phyloP scores from a whole-genome alignment of 2,797 vertebrate genomes.

The Phoxinus dragarum region DNA sequence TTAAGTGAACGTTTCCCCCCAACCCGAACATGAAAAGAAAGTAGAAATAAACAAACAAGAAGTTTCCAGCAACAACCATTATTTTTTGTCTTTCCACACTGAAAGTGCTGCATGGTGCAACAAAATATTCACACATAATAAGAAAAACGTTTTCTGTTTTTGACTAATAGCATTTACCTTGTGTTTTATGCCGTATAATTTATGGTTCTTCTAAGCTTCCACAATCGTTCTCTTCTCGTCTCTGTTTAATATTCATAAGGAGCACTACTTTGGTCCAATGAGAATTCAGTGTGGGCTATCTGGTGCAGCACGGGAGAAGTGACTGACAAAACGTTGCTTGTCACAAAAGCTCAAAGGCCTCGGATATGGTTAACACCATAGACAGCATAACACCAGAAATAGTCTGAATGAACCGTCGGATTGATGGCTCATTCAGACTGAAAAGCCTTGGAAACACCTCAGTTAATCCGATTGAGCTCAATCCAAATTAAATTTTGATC shows the following conservation, averaged over 20 bases:
- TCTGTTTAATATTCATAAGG: background rate
- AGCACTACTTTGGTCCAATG: background rate
- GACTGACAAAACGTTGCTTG: background rate
- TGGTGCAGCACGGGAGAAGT: background rate
- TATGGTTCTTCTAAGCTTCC: background rate
- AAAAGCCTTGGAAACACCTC: too few species aligned
- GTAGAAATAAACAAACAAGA: background rate
- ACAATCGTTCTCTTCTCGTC: background rate
- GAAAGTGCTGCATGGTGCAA: background rate
- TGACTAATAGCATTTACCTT: background rate
- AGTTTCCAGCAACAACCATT: background rate
- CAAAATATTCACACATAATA: background rate
- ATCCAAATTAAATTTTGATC: too few species aligned
- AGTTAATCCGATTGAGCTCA: too few species aligned
- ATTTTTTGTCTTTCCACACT: background rate
- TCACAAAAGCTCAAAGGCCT: background rate
- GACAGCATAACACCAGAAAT: background rate
- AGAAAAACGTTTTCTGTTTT: background rate
- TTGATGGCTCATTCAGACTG: too few species aligned
- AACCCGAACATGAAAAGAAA: background rate
- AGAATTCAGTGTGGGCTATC: background rate
- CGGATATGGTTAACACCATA: background rate
- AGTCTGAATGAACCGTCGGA: too few species aligned
- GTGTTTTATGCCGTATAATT: background rate
- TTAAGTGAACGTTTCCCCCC: background rate